These are phyloP conservation scores for Hypolimnas misippus DNA, from an alignment of 2,888 invertebrate species.

Conservation along the genomic window DNA sequence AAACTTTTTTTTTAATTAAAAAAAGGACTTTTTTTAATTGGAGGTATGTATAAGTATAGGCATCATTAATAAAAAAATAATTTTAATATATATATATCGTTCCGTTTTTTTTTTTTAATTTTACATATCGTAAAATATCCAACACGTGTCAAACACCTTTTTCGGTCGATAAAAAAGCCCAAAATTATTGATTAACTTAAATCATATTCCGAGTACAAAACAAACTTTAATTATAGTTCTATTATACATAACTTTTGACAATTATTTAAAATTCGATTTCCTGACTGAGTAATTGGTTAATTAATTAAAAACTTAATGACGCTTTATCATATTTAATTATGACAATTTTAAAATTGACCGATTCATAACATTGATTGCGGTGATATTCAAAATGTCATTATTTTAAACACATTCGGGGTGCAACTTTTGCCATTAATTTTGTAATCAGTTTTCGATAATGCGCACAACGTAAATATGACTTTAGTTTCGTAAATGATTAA, in stretches of 20 bases:
- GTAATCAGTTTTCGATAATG: slow-evolving; percentile 23
- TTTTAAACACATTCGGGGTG: slow-evolving; percentile 38
- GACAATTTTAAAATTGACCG: slow-evolving; percentile 22
- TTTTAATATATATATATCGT: no score
- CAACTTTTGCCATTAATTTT: slow-evolving; percentile 28
- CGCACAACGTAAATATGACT: slow-evolving; percentile 8
- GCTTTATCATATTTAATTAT: slow-evolving; percentile 9
- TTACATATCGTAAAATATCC: no score
- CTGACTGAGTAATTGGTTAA: not conserved
- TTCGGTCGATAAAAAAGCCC: no score
- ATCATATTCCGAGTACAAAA: no score
- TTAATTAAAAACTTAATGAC: not conserved
- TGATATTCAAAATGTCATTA: slow-evolving; percentile 31
- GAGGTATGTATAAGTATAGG: no score
- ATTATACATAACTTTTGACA: not conserved
- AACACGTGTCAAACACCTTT: no score
- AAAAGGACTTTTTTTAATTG: no score
- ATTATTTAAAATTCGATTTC: not conserved
- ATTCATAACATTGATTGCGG: slow-evolving; percentile 41
- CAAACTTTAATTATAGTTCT: no score
- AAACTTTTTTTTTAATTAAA: no score
- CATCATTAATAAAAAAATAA: no score
- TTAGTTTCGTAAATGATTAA: slow-evolving; percentile 9
- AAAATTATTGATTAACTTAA: no score
- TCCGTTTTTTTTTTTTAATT: no score